Evolutionary conservation across 2,888 invertebrate genomes (phyloP).

Genomic region (Drosophila barbarae): DNA sequence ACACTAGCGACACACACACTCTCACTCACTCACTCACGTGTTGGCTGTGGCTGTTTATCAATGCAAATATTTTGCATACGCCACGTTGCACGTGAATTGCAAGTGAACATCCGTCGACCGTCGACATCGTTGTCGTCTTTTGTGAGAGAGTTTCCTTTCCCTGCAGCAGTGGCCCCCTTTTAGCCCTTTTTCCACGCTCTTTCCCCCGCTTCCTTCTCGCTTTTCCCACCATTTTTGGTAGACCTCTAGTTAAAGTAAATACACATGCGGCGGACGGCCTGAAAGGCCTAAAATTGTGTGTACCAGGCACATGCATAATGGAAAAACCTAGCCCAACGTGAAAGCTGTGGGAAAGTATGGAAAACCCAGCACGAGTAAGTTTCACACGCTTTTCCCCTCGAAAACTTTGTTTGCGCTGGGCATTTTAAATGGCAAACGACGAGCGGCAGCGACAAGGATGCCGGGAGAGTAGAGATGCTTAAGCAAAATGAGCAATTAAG

Average conservation of each 20-base stretch:
- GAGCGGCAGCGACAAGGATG: conserved; percentile 4
- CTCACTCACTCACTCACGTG: conserved; percentile 28
- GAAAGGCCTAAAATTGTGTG: conserved; percentile 64
- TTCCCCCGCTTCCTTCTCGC: background rate
- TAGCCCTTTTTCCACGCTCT: conserved; percentile 1
- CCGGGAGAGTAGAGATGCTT: conserved; percentile 49
- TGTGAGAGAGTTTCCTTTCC: conserved; percentile 36
- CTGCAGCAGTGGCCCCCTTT: conserved; percentile 37
- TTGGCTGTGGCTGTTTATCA: conserved; percentile 66
- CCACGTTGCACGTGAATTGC: conserved; percentile 70
- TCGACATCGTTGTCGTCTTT: conserved; percentile 46
- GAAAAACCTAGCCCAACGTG: conserved; percentile 50
- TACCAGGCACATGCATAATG: conserved; percentile 61
- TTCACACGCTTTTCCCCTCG: conserved; percentile 48
- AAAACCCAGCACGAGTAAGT: conserved; percentile 47
- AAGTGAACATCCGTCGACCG: conserved; percentile 62
- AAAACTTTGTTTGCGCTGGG: conserved; percentile 69
- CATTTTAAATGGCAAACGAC: conserved; percentile 59
- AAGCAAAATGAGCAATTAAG: conserved; percentile 72
- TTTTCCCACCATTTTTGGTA: conserved; percentile 4
- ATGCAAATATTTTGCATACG: conserved; percentile 72
- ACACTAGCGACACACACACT: conserved; percentile 11
- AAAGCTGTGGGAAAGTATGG: conserved; percentile 26
- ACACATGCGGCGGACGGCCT: conserved; percentile 47
- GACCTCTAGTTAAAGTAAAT: conserved; percentile 49